Base-by-base conservation (phyloP, 2,888 invertebrate species). In the Didymodactylos carnosus region DNA sequence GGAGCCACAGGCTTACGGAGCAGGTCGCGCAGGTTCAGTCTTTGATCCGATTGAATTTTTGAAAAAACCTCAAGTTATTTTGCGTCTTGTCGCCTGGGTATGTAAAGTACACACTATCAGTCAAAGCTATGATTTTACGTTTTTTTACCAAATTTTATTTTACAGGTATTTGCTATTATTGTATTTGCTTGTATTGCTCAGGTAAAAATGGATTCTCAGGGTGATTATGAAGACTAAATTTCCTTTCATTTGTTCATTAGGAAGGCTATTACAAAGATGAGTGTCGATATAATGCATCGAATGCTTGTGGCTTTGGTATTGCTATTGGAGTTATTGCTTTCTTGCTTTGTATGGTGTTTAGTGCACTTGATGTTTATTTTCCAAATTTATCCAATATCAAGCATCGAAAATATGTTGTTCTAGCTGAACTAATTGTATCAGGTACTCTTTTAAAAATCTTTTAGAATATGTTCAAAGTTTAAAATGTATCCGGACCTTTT, bases 361-460 rank as follows among this genome's bases (percentile, higher is more conserved):
- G 94, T 75, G 81, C 85, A 10, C 89, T 87, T 43, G 97, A 98
- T 85, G 94, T 91, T 80, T 86, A 94, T 76, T 97, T 97, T 82
- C 94, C 94, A 81, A 92, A 92, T 85, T 93, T 97, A 89, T 93
- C 93, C 69, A 94, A 93, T n/a, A 92, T 95, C 76, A 95, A 95
- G 79, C 92, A 94, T 74, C 88, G 97, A 83, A 94, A 94, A 84
- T 93, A 94, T 82, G 93, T 91, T 80, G 95, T 97, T 35, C 86
- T 95, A 78, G 90, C 88, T 69, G 97, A 97, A 84, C 86, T 97
- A 82, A 92, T 88, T 79, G 91, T 92, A 83, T 94, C 92, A 81
- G 91, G 93, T 93, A 81, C 82, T 81, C 79, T 16, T 14, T 23
- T 23, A 46, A 4, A n/a, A 14, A 10, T 11, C 16, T 29, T 23